Conservation (phyloP, 1,140 invertebrate genomes). For the Drosophila funebris region DNA sequence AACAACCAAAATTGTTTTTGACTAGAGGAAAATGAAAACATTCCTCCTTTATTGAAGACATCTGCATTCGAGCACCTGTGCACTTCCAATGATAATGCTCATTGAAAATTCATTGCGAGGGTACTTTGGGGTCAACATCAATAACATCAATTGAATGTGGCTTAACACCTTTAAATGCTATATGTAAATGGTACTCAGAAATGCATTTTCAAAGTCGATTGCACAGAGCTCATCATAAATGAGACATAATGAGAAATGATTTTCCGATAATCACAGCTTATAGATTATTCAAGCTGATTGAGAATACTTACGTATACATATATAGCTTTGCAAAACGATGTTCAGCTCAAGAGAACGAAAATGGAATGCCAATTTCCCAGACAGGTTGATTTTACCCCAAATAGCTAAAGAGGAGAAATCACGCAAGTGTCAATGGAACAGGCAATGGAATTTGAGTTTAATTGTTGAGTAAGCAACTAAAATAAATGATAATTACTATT, state of each 20-base stretch:
- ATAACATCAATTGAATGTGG: not conserved
- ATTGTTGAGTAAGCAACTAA: not conserved
- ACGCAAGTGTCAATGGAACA: not conserved
- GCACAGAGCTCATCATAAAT: no score
- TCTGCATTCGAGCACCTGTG: slow-evolving; percentile 17
- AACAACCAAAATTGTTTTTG: slow-evolving; percentile 56
- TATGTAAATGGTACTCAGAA: not conserved
- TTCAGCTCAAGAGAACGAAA: not conserved
- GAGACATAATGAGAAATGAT: no score
- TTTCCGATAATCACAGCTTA: not conserved
- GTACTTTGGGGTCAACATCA: not conserved
- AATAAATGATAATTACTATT: not conserved
- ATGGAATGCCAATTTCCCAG: not conserved
- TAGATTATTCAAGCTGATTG: not conserved
- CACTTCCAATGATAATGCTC: not conserved
- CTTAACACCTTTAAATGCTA: not conserved
- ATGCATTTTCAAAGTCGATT: no score
- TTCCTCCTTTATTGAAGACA: slow-evolving; percentile 12
- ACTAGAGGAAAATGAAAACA: slow-evolving; percentile 34
- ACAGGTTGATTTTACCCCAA: not conserved
- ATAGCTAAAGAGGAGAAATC: not conserved
- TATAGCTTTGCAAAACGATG: not conserved
- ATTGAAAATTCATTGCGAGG: not conserved
- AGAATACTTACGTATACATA: no score
- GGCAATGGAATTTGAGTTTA: not conserved